Evolutionary conservation across 2,113 vertebrate genomes (phyloP).

Genomic region (Oreochromis spilurus): DNA sequence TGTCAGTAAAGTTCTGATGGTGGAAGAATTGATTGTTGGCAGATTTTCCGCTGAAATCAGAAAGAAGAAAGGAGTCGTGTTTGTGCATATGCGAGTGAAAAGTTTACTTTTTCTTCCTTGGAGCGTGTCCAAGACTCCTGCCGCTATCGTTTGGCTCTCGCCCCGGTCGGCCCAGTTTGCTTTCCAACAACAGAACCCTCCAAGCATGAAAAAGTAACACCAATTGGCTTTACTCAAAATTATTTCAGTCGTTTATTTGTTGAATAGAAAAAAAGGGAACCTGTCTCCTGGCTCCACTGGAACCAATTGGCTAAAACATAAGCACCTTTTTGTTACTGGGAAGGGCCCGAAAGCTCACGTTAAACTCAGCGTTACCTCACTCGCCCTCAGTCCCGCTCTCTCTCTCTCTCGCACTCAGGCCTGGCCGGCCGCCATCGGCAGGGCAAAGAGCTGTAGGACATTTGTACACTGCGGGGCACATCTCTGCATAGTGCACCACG

Average conservation of each 20-base stretch:
- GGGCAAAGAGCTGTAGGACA: slow-evolving; percentile 32
- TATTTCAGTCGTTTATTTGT: background rate
- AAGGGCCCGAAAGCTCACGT: background rate
- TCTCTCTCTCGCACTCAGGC: background rate
- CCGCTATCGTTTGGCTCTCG: background rate
- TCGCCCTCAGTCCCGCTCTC: background rate
- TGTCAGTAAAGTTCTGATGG: background rate
- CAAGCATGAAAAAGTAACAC: slow-evolving; percentile 6
- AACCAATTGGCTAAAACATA: slow-evolving; percentile 57
- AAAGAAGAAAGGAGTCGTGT: background rate
- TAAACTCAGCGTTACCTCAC: slow-evolving; percentile 39
- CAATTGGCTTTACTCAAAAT: slow-evolving; percentile 20
- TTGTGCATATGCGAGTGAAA: background rate
- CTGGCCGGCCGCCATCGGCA: slow-evolving; percentile 5
- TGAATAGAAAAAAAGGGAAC: background rate
- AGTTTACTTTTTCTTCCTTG: background rate
- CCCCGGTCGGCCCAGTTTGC: background rate
- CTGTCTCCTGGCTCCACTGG: slow-evolving; percentile 8
- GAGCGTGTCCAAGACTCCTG: background rate
- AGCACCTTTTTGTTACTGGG: slow-evolving; percentile 43
- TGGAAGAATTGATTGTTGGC: background rate
- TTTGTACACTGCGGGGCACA: background rate
- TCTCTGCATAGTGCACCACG: background rate
- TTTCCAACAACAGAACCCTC: background rate
- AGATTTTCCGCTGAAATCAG: background rate